Conservation (phyloP, 35 echinoderm and acorn worm genomes). For the Lytechinus variegatus region DNA sequence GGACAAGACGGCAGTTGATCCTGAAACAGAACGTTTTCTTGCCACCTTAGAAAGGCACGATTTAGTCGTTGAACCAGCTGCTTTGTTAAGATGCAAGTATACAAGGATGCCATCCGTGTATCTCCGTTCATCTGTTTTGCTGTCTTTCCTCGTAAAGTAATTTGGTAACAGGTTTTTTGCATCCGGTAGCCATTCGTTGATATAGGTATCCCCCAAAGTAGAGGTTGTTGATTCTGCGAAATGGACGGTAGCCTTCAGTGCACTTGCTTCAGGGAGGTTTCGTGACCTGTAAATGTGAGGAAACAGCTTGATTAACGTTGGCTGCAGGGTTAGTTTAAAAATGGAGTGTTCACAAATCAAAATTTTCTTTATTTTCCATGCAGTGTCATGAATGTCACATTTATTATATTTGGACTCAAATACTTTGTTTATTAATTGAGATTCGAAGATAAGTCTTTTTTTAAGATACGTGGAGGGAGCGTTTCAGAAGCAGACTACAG, state of each 20-base stretch:
- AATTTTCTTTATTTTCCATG: too few relatives aligned
- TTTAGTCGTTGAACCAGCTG: conserved; percentile 70
- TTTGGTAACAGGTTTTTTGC: conserved; percentile 9
- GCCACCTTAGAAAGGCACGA: conserved; percentile 45
- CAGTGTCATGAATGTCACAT: too few relatives aligned
- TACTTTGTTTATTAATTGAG: too few relatives aligned
- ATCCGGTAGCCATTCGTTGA: conserved; percentile 44
- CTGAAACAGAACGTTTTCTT: not conserved
- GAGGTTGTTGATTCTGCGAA: not conserved
- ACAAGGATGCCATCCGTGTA: conserved; percentile 42
- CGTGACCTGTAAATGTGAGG: not conserved
- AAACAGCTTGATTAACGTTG: too few relatives aligned
- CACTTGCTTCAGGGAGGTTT: not conserved
- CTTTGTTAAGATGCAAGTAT: conserved; percentile 74
- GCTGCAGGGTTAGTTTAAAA: too few relatives aligned
- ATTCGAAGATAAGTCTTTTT: too few relatives aligned
- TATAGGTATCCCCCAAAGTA: conserved; percentile 63
- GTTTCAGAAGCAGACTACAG: too few relatives aligned
- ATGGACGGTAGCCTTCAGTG: not conserved
- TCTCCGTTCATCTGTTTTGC: not conserved
- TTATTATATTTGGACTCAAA: too few relatives aligned
- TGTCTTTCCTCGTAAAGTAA: conserved; percentile 48
- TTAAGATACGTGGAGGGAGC: too few relatives aligned
- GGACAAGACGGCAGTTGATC: not conserved
- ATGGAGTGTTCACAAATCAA: too few relatives aligned